These are phyloP conservation scores for Hemithea aestivaria DNA, from an alignment of 2,888 invertebrate species.

Conservation along the genomic window DNA sequence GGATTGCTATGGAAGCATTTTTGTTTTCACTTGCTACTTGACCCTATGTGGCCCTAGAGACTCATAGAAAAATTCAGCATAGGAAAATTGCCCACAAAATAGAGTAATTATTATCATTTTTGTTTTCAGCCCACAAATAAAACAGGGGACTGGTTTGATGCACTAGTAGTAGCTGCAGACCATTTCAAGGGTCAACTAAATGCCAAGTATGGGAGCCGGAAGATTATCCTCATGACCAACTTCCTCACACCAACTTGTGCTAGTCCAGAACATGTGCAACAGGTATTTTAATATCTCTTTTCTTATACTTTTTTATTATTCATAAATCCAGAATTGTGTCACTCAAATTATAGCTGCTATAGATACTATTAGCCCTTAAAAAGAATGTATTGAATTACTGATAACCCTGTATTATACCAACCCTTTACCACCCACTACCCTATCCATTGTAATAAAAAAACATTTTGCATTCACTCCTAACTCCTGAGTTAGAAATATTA, in stretches of 20 bases:
- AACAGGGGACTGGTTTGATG: conserved; percentile 83
- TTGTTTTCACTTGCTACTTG: too few species aligned
- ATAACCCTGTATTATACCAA: not conserved
- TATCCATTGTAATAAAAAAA: too few species aligned
- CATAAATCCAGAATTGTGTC: too few species aligned
- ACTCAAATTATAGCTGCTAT: too few species aligned
- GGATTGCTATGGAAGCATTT: too few species aligned
- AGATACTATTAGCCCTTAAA: too few species aligned
- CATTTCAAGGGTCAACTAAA: conserved; percentile 58
- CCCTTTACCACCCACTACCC: too few species aligned
- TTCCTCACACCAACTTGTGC: conserved; percentile 66
- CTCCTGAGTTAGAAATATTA: too few species aligned
- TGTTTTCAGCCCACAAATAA: conserved; percentile 58
- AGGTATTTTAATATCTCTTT: conserved; percentile 36
- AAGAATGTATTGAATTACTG: conserved; percentile 1
- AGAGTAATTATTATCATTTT: conserved; percentile 13
- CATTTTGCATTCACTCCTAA: too few species aligned
- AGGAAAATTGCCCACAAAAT: not conserved
- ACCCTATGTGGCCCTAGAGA: too few species aligned
- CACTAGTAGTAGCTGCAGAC: conserved; percentile 76
- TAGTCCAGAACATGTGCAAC: conserved; percentile 65
- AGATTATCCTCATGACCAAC: conserved; percentile 83
- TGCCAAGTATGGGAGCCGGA: conserved; percentile 51
- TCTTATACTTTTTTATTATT: too few species aligned
- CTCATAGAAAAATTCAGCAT: too few species aligned